These are phyloP conservation scores for Calephelis perditalis DNA, from an alignment of 2,888 invertebrate genomes.

Conservation along the genomic window DNA sequence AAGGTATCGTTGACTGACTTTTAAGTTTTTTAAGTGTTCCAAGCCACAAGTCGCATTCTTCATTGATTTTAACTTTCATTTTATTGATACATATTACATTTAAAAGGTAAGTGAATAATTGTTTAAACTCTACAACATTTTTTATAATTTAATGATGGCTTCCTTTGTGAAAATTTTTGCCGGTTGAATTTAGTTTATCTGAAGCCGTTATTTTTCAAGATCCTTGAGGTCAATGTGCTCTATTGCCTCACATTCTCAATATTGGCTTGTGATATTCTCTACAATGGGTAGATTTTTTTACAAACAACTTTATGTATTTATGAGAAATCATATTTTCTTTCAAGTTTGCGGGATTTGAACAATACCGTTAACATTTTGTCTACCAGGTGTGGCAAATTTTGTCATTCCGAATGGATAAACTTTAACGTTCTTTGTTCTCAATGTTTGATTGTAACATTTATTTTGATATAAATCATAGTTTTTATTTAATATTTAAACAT, in stretches of 20 bases:
- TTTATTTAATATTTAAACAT: too few relatives aligned
- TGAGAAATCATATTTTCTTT: not conserved
- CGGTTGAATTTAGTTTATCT: slow-evolving; percentile 33
- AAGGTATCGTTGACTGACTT: slow-evolving; percentile 1
- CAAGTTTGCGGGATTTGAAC: not conserved
- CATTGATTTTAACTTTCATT: slow-evolving; percentile 6
- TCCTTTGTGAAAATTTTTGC: slow-evolving; percentile 25
- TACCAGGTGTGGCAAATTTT: slow-evolving; percentile 5
- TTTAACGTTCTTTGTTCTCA: slow-evolving; percentile 2
- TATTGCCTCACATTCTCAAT: slow-evolving; percentile 29
- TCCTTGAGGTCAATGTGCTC: slow-evolving; percentile 66
- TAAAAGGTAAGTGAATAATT: not conserved
- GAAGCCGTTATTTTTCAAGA: slow-evolving; percentile 73
- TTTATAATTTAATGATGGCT: too few relatives aligned
- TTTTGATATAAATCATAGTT: not conserved
- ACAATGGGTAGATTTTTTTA: slow-evolving; percentile 39
- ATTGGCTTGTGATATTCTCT: slow-evolving; percentile 20
- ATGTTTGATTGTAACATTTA: not conserved
- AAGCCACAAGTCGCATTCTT: slow-evolving; percentile 1
- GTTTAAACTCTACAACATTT: not conserved
- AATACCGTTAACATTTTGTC: not conserved
- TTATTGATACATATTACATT: not conserved
- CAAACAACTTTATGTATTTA: slow-evolving; percentile 33
- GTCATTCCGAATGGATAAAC: not conserved
- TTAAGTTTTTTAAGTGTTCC: slow-evolving; percentile 21